Conservation (phyloP, 2,113 vertebrate species). For the Piprites chloris region DNA sequence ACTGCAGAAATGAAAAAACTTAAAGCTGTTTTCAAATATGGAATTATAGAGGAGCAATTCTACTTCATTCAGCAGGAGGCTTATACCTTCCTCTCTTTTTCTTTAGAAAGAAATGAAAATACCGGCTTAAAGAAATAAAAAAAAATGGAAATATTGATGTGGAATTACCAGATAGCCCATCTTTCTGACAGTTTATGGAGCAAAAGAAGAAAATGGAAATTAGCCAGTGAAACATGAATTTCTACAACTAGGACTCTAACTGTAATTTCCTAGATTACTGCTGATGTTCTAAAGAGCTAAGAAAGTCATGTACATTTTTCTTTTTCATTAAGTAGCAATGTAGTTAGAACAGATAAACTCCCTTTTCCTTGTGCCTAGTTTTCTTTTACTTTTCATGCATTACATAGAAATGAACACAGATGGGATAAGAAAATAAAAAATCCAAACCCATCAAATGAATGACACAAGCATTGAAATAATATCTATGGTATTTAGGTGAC, state of each 20-base stretch:
- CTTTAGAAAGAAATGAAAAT: not conserved
- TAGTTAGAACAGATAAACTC: not conserved
- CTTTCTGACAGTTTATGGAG: not conserved
- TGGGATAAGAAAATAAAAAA: not conserved
- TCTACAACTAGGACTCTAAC: not conserved
- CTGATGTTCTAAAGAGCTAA: not conserved
- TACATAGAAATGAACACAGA: not conserved
- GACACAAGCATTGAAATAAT: not conserved
- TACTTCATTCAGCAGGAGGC: not conserved
- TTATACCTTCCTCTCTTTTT: not conserved
- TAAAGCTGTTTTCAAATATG: fast-evolving
- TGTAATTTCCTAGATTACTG: not conserved
- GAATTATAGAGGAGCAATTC: not conserved
- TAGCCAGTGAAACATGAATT: not conserved
- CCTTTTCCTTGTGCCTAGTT: not conserved
- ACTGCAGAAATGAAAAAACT: not conserved
- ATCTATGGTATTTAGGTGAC: not conserved
- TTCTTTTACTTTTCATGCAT: not conserved
- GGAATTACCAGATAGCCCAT: not conserved
- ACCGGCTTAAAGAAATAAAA: not conserved
- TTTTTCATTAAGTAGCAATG: not conserved
- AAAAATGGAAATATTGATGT: not conserved
- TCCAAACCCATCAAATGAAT: not conserved
- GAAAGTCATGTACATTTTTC: not conserved
- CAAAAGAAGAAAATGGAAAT: not conserved